Evolutionary conservation across 1,140 invertebrate genomes (phyloP).

Genomic region (Ips typographus): DNA sequence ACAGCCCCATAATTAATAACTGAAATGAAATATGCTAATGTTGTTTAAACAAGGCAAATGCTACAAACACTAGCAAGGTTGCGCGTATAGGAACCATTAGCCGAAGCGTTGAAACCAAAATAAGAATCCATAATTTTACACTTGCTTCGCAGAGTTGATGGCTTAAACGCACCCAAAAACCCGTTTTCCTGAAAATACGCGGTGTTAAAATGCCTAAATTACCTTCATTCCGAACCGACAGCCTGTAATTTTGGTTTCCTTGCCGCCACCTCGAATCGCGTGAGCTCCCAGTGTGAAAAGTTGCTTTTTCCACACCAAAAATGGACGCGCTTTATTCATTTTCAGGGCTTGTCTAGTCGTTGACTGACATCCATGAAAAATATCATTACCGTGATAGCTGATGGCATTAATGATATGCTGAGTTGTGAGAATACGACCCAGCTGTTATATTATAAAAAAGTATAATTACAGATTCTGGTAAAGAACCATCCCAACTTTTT

Average conservation of each 20-base stretch:
- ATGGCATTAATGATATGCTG: slow-evolving; percentile 2
- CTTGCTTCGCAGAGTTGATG: slow-evolving; percentile 24
- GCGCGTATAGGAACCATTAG: slow-evolving; percentile 1
- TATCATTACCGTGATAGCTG: slow-evolving; percentile 1
- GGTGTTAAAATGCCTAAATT: slow-evolving; percentile 49
- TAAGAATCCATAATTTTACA: slow-evolving; percentile 17
- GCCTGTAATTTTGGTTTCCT: slow-evolving; percentile 49
- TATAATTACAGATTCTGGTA: too few species aligned
- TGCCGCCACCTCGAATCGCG: slow-evolving; percentile 37
- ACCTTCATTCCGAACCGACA: slow-evolving; percentile 45
- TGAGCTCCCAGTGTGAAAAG: slow-evolving; percentile 46
- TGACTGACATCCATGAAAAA: slow-evolving; percentile 24
- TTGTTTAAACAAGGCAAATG: slow-evolving; percentile 15
- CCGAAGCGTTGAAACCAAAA: slow-evolving; percentile 35
- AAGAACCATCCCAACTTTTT: too few species aligned
- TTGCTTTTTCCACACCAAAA: slow-evolving; percentile 19
- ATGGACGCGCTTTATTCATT: slow-evolving; percentile 26
- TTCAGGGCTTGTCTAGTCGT: slow-evolving; percentile 17
- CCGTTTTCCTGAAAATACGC: slow-evolving; percentile 40
- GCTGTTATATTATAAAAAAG: too few species aligned
- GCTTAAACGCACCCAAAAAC: slow-evolving; percentile 30
- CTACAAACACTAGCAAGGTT: not conserved
- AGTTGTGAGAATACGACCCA: too few species aligned
- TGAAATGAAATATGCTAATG: slow-evolving; percentile 31
- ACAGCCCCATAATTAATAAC: slow-evolving; percentile 22